Evolutionary conservation across 2,797 vertebrate species (phyloP).

Genomic region (Nyctalus aviator): DNA sequence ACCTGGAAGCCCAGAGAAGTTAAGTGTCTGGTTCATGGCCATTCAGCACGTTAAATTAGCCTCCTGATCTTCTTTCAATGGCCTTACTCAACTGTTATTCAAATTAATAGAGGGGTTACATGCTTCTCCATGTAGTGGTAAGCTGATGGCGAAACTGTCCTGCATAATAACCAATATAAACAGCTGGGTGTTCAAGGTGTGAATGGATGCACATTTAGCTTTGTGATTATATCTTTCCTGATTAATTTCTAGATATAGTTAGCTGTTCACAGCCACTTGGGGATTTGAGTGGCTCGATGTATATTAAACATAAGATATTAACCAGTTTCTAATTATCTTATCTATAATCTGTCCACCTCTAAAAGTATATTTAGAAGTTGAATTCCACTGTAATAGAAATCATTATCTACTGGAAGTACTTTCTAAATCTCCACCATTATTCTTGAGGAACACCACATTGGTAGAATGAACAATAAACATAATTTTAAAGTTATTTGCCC

Average conservation of each 20-base stretch:
- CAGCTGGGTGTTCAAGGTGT: background rate
- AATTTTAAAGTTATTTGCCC: background rate
- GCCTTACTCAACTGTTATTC: constrained; percentile 36
- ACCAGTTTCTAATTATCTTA: constrained; percentile 43
- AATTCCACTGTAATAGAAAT: constrained; percentile 48
- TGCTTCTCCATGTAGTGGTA: constrained; percentile 21
- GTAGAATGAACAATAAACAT: background rate
- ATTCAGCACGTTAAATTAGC: constrained; percentile 56
- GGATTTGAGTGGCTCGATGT: constrained; percentile 23
- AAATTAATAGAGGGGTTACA: constrained; percentile 54
- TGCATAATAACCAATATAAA: background rate
- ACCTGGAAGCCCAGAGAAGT: constrained; percentile 46
- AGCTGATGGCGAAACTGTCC: background rate
- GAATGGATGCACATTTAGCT: background rate
- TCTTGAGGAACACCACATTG: background rate
- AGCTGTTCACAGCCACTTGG: background rate
- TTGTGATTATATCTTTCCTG: constrained; percentile 40
- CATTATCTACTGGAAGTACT: background rate
- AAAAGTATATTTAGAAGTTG: constrained; percentile 30
- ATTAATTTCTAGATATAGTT: constrained; percentile 36
- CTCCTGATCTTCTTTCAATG: constrained; percentile 41
- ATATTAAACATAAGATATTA: background rate
- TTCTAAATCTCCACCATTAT: constrained; percentile 38
- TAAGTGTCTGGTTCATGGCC: background rate
- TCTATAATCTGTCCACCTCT: background rate